Base-by-base conservation (phyloP, 2,797 vertebrate species). In the Danio tinwini region DNA sequence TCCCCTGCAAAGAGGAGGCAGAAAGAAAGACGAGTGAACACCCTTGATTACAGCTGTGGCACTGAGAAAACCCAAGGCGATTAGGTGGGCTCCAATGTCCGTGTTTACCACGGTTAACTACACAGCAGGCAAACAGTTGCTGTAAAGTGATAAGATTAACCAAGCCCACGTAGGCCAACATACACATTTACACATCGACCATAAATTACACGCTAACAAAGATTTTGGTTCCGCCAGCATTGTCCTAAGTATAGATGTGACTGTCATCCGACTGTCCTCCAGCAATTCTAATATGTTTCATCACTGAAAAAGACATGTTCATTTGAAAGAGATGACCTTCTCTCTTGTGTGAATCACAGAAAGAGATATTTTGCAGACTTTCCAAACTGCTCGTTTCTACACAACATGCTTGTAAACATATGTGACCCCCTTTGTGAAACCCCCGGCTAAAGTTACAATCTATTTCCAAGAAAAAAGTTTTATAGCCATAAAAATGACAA, bases 1-100 rank as follows among this genome's bases (percentile, higher is more conserved):
- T 88, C 85, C 82, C 83, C 79, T 81, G 82, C 83, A 71, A 74
- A 89, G 87, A 84, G 87, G 88, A 91, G 90, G 89, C 89, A 90
- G 86, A 67, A 12, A 44, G 59, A 67, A 44, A 64, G 42, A 64
- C n/a, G 55, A 61, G 61, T 84, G 70, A 74, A 75, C 74, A 82
- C 80, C 80, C 80, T 75, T 72, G 85, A 84, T 86, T 84, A 86
- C 75, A 80, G 77, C 70, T 82, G 78, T 77, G 81, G 76, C 74
- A 72, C 74, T 72, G 78, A 76, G 62, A 81, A 62, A 75, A 82
- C 83, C 75, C 81, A 86, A 59, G 67, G 81, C 74, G 81, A 86
- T 84, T 83, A 83, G 78, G 78, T 84, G 75, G 81, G 83, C 78
- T 84, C 72, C 75, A 79, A 70, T 81, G 80, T 83, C 83, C 70